Conservation (phyloP, 2,113 vertebrate genomes). For the Ceuthmochares aereus region DNA sequence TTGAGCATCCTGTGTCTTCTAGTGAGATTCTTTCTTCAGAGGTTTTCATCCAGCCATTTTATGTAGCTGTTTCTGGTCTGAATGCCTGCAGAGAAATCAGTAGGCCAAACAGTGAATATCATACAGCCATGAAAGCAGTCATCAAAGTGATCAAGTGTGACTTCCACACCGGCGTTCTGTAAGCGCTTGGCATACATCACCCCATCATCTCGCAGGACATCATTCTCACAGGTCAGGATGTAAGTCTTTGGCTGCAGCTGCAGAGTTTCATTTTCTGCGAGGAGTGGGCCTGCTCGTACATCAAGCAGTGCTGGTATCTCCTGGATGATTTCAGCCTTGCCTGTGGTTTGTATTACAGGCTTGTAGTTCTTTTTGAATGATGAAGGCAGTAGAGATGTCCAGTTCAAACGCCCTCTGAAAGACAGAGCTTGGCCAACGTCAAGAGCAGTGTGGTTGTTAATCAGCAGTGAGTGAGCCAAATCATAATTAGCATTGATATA, state of each 20-base stretch:
- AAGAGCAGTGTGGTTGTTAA: slow-evolving; percentile 91
- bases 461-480: slow-evolving; percentile 81
- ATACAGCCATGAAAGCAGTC: slow-evolving; percentile 96
- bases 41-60: slow-evolving; percentile 89
- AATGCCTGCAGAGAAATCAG: slow-evolving; percentile 82
- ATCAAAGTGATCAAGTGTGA: slow-evolving; percentile 89
- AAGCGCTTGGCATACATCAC: slow-evolving; percentile 90
- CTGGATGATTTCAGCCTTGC: slow-evolving; percentile 75
- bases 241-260: slow-evolving; percentile 86
- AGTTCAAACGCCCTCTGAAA: slow-evolving; percentile 80
- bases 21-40: slow-evolving; percentile 68
- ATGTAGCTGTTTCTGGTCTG: slow-evolving; percentile 87
- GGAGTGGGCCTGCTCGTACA: slow-evolving; percentile 83
- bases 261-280: slow-evolving; percentile 83
- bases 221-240: slow-evolving; percentile 92
- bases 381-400: slow-evolving; percentile 83
- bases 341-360: slow-evolving; percentile 76
- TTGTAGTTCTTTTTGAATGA: slow-evolving; percentile 83
- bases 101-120: slow-evolving; percentile 88
- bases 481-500: slow-evolving; percentile 85
- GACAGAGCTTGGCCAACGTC: slow-evolving; percentile 74
- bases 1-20: not conserved
- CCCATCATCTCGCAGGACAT: slow-evolving; percentile 92
- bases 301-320: slow-evolving; percentile 86
- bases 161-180: slow-evolving; percentile 83